Evolutionary conservation across 92 coral and sea anemone species (phyloP).

Genomic region (Plumapathes pennacea): DNA sequence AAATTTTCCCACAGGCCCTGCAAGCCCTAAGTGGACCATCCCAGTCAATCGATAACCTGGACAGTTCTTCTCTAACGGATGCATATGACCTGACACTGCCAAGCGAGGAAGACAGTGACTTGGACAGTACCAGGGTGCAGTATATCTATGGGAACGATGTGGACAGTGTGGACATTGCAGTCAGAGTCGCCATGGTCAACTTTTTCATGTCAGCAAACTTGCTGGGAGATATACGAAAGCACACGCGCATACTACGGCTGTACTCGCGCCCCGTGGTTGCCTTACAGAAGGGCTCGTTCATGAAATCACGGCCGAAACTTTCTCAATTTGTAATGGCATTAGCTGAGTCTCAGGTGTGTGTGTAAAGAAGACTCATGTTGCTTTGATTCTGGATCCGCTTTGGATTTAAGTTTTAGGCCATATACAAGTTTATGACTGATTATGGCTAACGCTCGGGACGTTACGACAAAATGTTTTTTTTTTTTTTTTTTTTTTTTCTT

Average conservation of each 20-base stretch:
- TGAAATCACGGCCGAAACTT: conserved; percentile 71
- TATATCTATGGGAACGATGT: conserved; percentile 91
- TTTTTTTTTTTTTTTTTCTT: conserved; percentile 4
- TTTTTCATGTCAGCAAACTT: conserved; percentile 77
- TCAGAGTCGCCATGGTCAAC: conserved; percentile 92
- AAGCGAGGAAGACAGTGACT: conserved; percentile 34
- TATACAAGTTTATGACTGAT: not conserved
- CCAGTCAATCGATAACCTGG: conserved; percentile 68
- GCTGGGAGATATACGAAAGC: conserved; percentile 80
- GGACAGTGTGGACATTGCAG: conserved; percentile 93
- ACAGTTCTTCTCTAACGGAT: conserved; percentile 35
- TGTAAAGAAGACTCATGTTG: not conserved
- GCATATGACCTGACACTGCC: conserved; percentile 12
- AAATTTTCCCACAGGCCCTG: conserved; percentile 70
- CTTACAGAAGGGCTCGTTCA: conserved; percentile 81
- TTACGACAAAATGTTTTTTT: not conserved
- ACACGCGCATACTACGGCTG: conserved; percentile 83
- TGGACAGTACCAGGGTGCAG: conserved; percentile 20
- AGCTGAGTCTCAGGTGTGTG: conserved; percentile 75
- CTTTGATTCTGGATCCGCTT: not conserved
- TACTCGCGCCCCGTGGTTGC: conserved; percentile 98
- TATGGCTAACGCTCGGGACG: not conserved
- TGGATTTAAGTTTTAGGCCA: not conserved
- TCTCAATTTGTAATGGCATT: conserved; percentile 88
- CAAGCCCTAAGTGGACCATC: conserved; percentile 91